phyloP scores from a whole-genome alignment of 2,797 vertebrate species.

The Pseudochirops cupreus region DNA sequence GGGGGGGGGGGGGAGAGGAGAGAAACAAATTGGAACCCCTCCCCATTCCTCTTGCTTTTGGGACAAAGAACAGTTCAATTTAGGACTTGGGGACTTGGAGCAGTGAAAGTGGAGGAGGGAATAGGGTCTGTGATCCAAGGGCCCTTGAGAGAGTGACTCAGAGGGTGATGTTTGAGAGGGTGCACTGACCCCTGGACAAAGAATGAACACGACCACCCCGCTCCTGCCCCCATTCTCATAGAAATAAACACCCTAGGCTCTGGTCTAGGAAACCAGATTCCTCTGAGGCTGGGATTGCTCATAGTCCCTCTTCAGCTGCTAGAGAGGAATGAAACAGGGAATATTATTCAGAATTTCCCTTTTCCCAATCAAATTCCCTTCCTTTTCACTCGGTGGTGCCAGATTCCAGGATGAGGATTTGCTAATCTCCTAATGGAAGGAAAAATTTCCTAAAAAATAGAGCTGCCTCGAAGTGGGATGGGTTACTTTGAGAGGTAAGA shows the following conservation, averaged over 20 bases:
- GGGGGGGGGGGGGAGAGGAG: not conserved
- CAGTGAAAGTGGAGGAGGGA: not conserved
- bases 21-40: not conserved
- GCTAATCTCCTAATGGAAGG: not conserved
- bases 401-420: not conserved
- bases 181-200: not conserved
- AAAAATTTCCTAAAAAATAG: not conserved
- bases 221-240: not conserved
- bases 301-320: not conserved
- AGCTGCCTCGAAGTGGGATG: not conserved
- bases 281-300: not conserved
- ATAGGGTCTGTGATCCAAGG: not conserved
- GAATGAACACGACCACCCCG: too few relatives aligned
- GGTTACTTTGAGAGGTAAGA: not conserved
- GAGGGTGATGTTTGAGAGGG: not conserved
- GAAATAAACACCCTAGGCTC: not conserved
- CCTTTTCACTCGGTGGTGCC: not conserved
- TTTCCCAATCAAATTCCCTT: not conserved
- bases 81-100: not conserved
- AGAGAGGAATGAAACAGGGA: not conserved
- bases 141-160: not conserved
- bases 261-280: not conserved
- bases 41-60: not conserved
- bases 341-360: not conserved
- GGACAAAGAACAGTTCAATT: not conserved